Base-by-base conservation (phyloP, 1,140 invertebrate genomes). In the Leguminivora glycinivorella region DNA sequence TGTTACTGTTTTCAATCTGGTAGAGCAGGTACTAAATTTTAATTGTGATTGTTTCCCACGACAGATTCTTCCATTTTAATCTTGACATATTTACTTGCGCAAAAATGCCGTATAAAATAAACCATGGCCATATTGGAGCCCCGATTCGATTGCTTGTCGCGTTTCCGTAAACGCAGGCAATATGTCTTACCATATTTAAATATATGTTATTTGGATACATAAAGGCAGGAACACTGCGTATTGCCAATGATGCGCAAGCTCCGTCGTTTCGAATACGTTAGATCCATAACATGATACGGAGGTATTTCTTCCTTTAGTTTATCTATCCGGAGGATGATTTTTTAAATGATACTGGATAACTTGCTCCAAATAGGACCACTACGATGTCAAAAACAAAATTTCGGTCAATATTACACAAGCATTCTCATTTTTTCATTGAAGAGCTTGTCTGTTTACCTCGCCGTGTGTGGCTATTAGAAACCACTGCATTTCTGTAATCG, bases 181-280 rank as follows among this genome's bases (percentile, higher is more conserved):
- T 63, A n/a, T 19, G 56, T 60, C 58, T 63, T 63, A 63, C 58
- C 58, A 63, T 63, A 63, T 63, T 63, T 63, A 31, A 63, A 63
- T 63, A 25, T n/a, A 63, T 63, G 26, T 63, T 63, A 31, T 63
- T 63, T 63, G 29, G 58, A 63, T 63, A 63, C 34, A 29, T 63
- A 63, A 63, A 31, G 24, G 58, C 58, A 19, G 58, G 25, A 63
- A 29, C 25, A 31, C 19, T n/a, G 47, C 22, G 47, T 52, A 22
- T 52, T 43, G 14, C 47, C 7, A 52, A 22, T 52, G 47, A 5
- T 52, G n/a, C 19, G 19, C 47, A 22, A 52, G 47, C 0, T 1
- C 47, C 6, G 47, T 17, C 17, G n/a, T 5, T 4, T 52, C 47
- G 17, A 52, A 6, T 9, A 22, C 17, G 4, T 52, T 43, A 9